Evolutionary conservation across 2,888 invertebrate species (phyloP).

Genomic region (Zele albiditarsus): DNA sequence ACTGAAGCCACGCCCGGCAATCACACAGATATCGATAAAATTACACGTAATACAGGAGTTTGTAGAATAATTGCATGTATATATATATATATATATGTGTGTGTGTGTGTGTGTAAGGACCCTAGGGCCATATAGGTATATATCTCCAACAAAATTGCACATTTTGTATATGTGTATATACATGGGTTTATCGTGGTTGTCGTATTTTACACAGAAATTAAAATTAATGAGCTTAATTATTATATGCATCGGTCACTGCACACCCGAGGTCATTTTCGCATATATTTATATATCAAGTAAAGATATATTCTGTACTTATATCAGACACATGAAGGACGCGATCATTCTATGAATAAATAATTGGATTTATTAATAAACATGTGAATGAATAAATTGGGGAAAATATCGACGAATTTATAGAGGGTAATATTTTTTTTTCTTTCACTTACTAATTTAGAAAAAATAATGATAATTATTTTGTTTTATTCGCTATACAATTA

Average conservation of each 20-base stretch:
- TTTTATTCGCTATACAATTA: too few species aligned
- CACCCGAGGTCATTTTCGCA: constrained; percentile 48
- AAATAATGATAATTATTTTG: neutral
- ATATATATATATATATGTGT: neutral
- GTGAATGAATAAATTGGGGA: neutral
- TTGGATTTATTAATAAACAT: neutral
- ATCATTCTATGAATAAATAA: neutral
- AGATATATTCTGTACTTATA: neutral
- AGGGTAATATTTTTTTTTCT: neutral
- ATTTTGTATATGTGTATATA: constrained; percentile 17
- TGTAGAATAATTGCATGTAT: constrained; percentile 32
- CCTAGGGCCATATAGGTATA: constrained; percentile 5
- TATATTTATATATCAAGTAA: constrained; percentile 8
- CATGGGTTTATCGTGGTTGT: constrained; percentile 21
- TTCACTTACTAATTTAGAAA: too few species aligned
- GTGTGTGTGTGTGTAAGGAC: neutral
- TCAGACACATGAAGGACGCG: constrained; percentile 15
- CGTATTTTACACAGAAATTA: constrained; percentile 52
- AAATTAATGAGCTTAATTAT: constrained; percentile 57
- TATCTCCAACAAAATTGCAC: constrained; percentile 6
- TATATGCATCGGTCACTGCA: constrained; percentile 52
- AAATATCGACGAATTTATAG: neutral
- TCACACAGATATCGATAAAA: constrained; percentile 40
- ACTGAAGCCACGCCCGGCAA: constrained; percentile 33
- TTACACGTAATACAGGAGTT: constrained; percentile 38